Evolutionary conservation across 2,113 vertebrate species (phyloP).

Genomic region (Poecile atricapillus): DNA sequence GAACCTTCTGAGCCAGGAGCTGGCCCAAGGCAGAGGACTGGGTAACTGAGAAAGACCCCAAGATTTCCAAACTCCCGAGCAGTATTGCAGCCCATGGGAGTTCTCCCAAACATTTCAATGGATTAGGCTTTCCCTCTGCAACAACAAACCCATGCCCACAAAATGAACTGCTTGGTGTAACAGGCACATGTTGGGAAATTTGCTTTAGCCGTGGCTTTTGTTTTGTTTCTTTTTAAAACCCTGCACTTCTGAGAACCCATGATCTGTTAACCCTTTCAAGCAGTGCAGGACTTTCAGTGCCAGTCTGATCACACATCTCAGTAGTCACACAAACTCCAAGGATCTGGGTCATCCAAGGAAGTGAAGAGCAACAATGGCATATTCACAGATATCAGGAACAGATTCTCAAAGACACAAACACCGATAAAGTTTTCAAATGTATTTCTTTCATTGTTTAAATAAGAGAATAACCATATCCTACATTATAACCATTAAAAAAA

Average conservation of each 20-base stretch:
- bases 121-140: neutral
- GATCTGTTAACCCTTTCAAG: neutral
- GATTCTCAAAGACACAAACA: neutral
- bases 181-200: neutral
- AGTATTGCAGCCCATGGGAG: neutral
- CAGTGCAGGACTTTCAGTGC: neutral
- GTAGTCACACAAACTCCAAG: fast-evolving
- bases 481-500: neutral
- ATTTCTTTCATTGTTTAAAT: slow-evolving; percentile 7
- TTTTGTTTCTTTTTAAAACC: neutral
- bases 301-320: neutral
- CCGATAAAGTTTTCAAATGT: neutral
- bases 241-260: neutral
- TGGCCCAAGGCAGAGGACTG: neutral
- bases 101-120: neutral
- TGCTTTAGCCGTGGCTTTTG: neutral
- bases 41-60: neutral
- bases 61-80: neutral
- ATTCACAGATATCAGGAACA: neutral
- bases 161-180: neutral
- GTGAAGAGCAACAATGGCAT: neutral
- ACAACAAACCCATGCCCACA: neutral
- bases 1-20: neutral
- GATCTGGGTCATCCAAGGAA: neutral
- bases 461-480: neutral